A percentile compares a stretch with the other conserved stretches of the same genome.
Evolutionary conservation across 2,797 vertebrate genomes (phyloP).

Genomic region (Gallinago stenura): DNA sequence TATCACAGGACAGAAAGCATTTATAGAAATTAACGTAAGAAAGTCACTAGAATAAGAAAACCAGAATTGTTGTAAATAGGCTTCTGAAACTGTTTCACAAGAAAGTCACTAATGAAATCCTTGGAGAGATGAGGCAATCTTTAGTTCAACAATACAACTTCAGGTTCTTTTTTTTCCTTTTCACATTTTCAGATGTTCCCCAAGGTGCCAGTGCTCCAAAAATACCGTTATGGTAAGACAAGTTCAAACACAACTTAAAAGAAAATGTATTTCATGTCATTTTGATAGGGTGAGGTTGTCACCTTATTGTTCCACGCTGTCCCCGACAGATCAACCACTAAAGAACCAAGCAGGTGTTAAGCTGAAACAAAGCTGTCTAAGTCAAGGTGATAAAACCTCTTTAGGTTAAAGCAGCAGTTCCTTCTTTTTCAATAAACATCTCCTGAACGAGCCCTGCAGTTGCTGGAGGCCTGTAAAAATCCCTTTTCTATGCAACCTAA

Average conservation of each 20-base stretch:
- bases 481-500: neutral
- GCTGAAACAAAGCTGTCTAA: conserved; percentile 36
- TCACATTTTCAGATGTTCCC: conserved; percentile 37
- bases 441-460: neutral
- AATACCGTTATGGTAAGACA: conserved; percentile 26
- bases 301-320: conserved; percentile 34
- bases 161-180: neutral
- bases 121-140: conserved; percentile 42
- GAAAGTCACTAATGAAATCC: conserved; percentile 61
- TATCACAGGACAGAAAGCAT: neutral
- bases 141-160: conserved; percentile 52
- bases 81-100: neutral
- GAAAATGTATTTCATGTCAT: conserved; percentile 53
- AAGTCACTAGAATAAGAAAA: neutral
- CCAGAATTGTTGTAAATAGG: conserved; percentile 28
- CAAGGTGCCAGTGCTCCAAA: conserved; percentile 33
- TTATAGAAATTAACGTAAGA: conserved; percentile 37
- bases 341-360: neutral
- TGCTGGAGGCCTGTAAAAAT: neutral
- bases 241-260: conserved; percentile 58
- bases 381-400: neutral
- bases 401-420: neutral
- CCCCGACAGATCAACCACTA: neutral
- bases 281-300: conserved; percentile 53
- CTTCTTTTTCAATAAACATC: neutral